These are phyloP conservation scores for Pseudomyrmex flavicornis DNA, from an alignment of 1,140 invertebrate genomes.

Conservation along the genomic window DNA sequence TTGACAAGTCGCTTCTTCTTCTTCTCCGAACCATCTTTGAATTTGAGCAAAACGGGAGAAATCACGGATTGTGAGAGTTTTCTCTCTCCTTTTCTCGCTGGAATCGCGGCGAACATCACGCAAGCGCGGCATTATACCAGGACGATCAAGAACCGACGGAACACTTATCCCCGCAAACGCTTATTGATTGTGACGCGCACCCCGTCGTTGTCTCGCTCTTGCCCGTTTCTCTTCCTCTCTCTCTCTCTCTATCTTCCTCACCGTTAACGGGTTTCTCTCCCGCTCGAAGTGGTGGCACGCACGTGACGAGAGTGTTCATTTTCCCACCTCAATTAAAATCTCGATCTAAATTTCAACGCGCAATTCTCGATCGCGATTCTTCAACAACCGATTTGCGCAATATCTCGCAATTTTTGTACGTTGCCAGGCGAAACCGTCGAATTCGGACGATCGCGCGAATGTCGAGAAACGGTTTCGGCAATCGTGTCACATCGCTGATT, in stretches of 20 bases:
- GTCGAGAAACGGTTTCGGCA: no score
- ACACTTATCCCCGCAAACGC: constrained; percentile 73
- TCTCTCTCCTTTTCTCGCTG: constrained; percentile 10
- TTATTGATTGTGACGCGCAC: constrained; percentile 76
- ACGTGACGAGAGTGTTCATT: constrained; percentile 37
- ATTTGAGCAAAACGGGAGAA: neutral
- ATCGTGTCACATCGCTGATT: no score
- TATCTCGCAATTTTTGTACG: no score
- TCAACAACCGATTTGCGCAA: neutral
- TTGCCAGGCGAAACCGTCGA: no score
- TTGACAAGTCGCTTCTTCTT: neutral
- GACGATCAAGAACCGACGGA: constrained; percentile 68
- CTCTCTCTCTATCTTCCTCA: constrained; percentile 32
- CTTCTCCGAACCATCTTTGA: constrained; percentile 18
- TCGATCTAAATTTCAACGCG: neutral
- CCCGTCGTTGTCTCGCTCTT: constrained; percentile 62
- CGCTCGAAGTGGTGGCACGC: neutral
- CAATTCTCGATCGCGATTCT: no score
- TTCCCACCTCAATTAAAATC: constrained; percentile 14
- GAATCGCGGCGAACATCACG: constrained; percentile 66
- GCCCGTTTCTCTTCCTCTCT: constrained; percentile 19
- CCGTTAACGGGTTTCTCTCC: constrained; percentile 26
- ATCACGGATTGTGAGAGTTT: constrained; percentile 25
- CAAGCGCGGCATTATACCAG: constrained; percentile 72
- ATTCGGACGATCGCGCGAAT: no score